phyloP scores from a whole-genome alignment of 64 coral and sea anemone species.

The Stichodactyla helianthus region DNA sequence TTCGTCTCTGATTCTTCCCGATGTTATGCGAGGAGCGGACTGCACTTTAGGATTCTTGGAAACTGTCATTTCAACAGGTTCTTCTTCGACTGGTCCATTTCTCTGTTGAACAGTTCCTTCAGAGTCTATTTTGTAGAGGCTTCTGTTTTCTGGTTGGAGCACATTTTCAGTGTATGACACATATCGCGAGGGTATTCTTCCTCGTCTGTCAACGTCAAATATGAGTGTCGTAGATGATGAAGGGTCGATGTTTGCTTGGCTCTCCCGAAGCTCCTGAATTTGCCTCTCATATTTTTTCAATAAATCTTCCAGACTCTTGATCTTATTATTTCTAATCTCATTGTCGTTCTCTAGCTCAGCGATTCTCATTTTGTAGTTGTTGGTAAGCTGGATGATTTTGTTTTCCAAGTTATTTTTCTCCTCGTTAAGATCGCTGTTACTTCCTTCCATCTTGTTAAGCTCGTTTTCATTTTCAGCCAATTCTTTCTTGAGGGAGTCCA shows the following conservation, averaged over 20 bases:
- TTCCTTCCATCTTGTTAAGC: background rate
- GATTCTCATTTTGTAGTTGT: conserved; percentile 42
- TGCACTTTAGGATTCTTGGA: background rate
- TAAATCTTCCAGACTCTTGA: conserved; percentile 44
- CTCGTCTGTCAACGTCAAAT: conserved; percentile 31
- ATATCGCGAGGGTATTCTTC: background rate
- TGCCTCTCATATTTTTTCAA: conserved; percentile 48
- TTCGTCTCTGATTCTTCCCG: conserved; percentile 15
- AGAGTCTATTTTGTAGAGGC: conserved; percentile 17
- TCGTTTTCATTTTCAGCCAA: conserved; percentile 34
- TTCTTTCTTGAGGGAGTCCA: conserved; percentile 16
- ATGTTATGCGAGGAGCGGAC: conserved; percentile 4
- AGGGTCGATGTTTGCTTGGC: conserved; percentile 24
- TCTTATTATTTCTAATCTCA: conserved; percentile 46
- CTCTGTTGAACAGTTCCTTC: background rate
- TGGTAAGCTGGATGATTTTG: conserved; percentile 46
- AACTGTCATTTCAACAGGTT: background rate
- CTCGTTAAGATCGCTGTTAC: conserved; percentile 15
- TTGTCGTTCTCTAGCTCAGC: conserved; percentile 54
- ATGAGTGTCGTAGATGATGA: conserved; percentile 49
- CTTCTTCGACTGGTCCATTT: background rate
- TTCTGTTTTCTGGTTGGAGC: conserved; percentile 11
- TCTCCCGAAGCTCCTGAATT: conserved; percentile 45
- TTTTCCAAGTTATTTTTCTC: conserved; percentile 58
- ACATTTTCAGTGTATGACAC: conserved; percentile 31